These are phyloP conservation scores for Arrhamphus sclerolepis DNA, from an alignment of 2,797 vertebrate species.

Conservation along the genomic window DNA sequence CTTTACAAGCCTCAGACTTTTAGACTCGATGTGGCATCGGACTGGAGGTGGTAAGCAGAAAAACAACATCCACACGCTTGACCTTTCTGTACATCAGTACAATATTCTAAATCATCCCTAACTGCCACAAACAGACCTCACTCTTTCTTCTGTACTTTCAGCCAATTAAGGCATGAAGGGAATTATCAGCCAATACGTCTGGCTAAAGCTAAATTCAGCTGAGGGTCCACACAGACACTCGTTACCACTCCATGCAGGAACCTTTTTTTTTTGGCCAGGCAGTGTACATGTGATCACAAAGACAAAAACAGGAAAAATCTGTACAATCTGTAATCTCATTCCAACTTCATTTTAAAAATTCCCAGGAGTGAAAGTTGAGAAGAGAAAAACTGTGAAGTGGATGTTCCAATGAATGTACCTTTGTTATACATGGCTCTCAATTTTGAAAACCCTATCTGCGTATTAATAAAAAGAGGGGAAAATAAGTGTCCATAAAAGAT, in stretches of 20 bases:
- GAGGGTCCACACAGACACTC: background rate
- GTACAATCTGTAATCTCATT: background rate
- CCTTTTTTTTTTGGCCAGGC: too few species aligned
- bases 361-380: background rate
- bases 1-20: conserved; percentile 20
- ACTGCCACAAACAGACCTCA: background rate
- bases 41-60: conserved; percentile 3
- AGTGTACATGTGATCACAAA: too few species aligned
- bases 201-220: conserved; percentile 1
- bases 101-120: too few species aligned
- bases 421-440: background rate
- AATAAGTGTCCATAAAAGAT: conserved; percentile 10
- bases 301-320: too few species aligned
- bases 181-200: background rate
- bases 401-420: background rate
- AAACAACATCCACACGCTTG: conserved; percentile 21
- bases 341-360: background rate
- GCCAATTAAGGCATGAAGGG: background rate
- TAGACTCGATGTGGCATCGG: conserved; percentile 4
- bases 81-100: conserved; percentile 12
- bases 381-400: background rate
- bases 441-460: conserved; percentile 9
- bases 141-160: background rate
- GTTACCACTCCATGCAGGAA: background rate
- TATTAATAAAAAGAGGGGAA: conserved; percentile 20